These are phyloP conservation scores for Diphyllodes magnificus DNA, from an alignment of 2,113 vertebrate species.

Conservation along the genomic window DNA sequence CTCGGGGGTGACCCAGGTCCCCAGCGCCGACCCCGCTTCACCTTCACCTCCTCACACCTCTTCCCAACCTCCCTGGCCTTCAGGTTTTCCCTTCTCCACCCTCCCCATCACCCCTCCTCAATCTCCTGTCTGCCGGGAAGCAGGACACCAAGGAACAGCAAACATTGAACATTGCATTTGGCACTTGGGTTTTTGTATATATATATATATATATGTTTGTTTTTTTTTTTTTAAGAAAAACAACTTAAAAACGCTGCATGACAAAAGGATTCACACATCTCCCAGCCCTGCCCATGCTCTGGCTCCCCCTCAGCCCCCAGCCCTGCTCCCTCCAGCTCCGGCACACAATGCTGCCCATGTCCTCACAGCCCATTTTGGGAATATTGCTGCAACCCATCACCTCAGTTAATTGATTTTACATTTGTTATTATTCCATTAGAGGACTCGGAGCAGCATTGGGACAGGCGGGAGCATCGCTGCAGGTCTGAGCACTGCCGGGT, in stretches of 20 bases:
- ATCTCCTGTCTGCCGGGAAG: background rate
- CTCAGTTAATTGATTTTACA: background rate
- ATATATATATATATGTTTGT: background rate
- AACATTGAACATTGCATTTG: background rate
- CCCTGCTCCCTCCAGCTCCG: background rate
- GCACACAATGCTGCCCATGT: background rate
- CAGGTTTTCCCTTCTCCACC: background rate
- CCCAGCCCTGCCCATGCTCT: background rate
- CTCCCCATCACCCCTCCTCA: background rate
- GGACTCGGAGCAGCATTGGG: accelerated
- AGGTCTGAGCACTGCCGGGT: background rate
- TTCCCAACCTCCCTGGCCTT: slow-evolving; percentile 39
- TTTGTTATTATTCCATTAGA: background rate
- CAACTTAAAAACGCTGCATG: background rate
- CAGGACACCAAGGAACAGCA: slow-evolving; percentile 13
- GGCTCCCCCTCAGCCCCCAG: background rate
- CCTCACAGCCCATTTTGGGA: background rate
- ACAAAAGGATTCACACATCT: background rate
- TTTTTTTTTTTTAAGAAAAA: background rate
- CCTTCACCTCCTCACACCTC: slow-evolving; percentile 41
- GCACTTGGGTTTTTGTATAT: slow-evolving; percentile 3
- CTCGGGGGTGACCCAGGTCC: background rate
- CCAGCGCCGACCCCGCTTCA: background rate
- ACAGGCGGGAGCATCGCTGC: accelerated
- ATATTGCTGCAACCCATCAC: background rate